phyloP scores from a whole-genome alignment of 2,888 invertebrate species.

The Hedychridium roseum region DNA sequence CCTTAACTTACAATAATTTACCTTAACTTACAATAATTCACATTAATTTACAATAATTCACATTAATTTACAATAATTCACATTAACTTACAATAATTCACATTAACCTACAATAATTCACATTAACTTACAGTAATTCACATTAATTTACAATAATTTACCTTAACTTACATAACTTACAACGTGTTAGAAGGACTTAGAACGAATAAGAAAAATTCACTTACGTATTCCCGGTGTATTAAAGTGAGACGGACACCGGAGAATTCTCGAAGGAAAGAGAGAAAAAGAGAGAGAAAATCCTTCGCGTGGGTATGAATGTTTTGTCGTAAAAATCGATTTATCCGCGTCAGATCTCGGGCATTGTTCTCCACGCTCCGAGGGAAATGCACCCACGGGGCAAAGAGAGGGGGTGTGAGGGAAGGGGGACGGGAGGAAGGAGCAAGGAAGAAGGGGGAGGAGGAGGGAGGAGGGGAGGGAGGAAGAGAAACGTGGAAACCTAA shows the following conservation, averaged over 20 bases:
- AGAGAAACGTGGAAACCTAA: slow-evolving; percentile 1
- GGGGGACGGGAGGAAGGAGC: slow-evolving; percentile 1
- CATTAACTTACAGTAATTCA: no score
- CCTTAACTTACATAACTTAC: no score
- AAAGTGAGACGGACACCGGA: not conserved
- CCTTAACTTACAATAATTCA: no score
- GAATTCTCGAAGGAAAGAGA: not conserved
- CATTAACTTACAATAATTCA: no score
- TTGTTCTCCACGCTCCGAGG: slow-evolving; percentile 49
- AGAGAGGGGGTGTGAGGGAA: slow-evolving; percentile 8
- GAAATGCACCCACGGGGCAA: slow-evolving; percentile 11
- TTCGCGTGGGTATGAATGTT: slow-evolving; percentile 43
- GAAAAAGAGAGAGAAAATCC: slow-evolving; percentile 12
- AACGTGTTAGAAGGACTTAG: no score
- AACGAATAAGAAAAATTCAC: no score
- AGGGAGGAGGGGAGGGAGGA: slow-evolving; percentile 2
- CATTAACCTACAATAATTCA: no score
- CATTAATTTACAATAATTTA: no score
- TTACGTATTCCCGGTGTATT: no score
- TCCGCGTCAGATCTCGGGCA: slow-evolving; percentile 60
- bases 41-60: no score
- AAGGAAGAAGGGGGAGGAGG: slow-evolving; percentile 4
- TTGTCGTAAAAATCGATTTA: slow-evolving; percentile 60
- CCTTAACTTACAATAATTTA: no score
- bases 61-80: no score